Base-by-base conservation (phyloP, 2,113 vertebrate species). In the Perognathus longimembris region DNA sequence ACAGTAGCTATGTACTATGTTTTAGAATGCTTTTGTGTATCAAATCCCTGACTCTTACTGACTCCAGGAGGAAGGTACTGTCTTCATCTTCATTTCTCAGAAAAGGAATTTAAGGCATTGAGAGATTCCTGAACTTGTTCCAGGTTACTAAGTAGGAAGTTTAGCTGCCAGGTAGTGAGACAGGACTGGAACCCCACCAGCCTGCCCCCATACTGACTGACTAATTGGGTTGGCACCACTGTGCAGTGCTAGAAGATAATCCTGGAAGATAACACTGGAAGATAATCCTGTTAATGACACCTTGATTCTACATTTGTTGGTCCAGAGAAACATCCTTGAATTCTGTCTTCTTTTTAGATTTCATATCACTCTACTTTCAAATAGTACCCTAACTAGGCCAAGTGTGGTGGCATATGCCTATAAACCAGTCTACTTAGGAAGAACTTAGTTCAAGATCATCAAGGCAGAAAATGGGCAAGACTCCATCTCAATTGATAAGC, bases 321-420 rank as follows among this genome's bases (percentile, higher is more conserved):
- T 21, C 1, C 59, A 24, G 7, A 12, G 22, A 26, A 61, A 61
- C 21, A 61, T 61, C 22, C 59, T 61, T 61, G 59, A 64, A 30
- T 70, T 87, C 67, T 71, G 4, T 61, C 42, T 70, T 92, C 87
- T 38, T 82, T 73, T 84, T 70, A 64, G 14, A 85, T 77, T 28
- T 26, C 14, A n/a, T 24, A 70, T 91, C 17, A 20, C 34, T 36
- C 24, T 64, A 15, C 12, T 40, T 93, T 92, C 88, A 57, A 66
- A 85, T 67, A 32, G 42, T 6, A 85, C 20, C 22, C 40, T 50
- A 8, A 42, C 34, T 67, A 32, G 28, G 59, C 50, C 50, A 54
- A 14, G 4, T 54, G 17, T 54, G 50, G 8, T 54, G 50, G 14
- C 50, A 54, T 15, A 54, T 54, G 14, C 11, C 14, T 54, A 54